Evolutionary conservation across 2,888 invertebrate species (phyloP), one percentile per base, ranked within the genome.

Genomic region (Orgyia antiqua): DNA sequence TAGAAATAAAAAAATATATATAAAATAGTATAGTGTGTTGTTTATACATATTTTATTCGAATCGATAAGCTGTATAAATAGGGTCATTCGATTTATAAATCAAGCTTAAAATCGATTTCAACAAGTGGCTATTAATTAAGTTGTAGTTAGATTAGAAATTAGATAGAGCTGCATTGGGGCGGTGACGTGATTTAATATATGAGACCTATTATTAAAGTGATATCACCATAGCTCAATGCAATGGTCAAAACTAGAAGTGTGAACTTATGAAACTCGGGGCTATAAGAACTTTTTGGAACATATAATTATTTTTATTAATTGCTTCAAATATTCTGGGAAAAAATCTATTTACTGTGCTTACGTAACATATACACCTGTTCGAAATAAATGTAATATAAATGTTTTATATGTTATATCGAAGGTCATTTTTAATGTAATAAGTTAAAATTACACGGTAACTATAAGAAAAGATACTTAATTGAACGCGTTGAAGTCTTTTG

Each of bases 81-180:
- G 65, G 83, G 82, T 77, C 80, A 75, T 66, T 73, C 71, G 72
- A 69, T 73, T 71, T 76, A 84, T 83, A 84, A 84, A 86, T 86
- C 84, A 84, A 72, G 60, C 68, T 72, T 48, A 68, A 80, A 84
- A 83, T 83, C 83, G 84, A 83, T 82, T 83, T 83, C 80, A 82
- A 83, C 84, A 80, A 83, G 83, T 83, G 82, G 69, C 80, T 79
- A 86, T 86, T 84, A 84, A 86, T 86, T 82, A 84, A 83, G 78
- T 74, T 83, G 83, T 84, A 78, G 80, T 79, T 76, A 78, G 83
- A 83, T 83, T 77, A 69, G 78, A 79, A 82, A 82, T 79, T 76
- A 76, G 82, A 84, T 83, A 78, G 63, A 66, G 68, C 65, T 70
- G 63, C 65, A 36, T 69, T 61, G 65, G 79, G 80, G 77, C 79